Base-by-base conservation (phyloP, 2,888 invertebrate genomes). In the Polyommatus icarus region DNA sequence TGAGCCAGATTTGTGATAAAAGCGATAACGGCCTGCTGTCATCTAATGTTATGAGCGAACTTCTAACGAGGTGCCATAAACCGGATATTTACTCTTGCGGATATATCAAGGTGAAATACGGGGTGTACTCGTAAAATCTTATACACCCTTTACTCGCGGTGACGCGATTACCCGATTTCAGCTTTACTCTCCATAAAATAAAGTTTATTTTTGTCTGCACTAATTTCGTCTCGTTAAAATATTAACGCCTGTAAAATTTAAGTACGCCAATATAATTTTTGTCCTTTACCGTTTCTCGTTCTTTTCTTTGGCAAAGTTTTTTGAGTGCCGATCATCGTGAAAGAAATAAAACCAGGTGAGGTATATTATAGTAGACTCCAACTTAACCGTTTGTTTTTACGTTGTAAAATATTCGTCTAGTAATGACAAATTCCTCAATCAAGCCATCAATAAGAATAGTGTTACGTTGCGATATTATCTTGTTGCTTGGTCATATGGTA, bases 21-120 rank as follows among this genome's bases (percentile, higher is more conserved):
- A 87, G 88, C 86, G 90, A 90, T 90, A 90, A 88, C 86, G 84
- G 82, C 82, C 81, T 82, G 84, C 83, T 87, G 88, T 89, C 91
- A 88, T 91, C 91, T 89, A 88, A 86, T 84, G 86, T 93, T 92
- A 92, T 87, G 87, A 87, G 85, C 88, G 76, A 92, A 93, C 88
- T 93, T 92, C 87, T 92, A 92, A 93, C 91, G 92, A 92, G 90
- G 83, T 85, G 87, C 86, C 90, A 88, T 93, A 92, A 93, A 93
- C 87, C 89, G 86, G 85, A 86, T 90, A 91, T 92, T 91, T 91
- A 91, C 91, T 86, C 87, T 87, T 8, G 57, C 20, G 54, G 54
- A 77, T 57, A 50, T 75, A 75, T 54, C 75, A 75, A 75, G 75
- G 54, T 75, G 50, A 72, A 50, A 75, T 75, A 75, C 67, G 67